These are phyloP conservation scores for Agraylea sexmaculata DNA, from an alignment of 1,140 invertebrate species.

Conservation along the genomic window DNA sequence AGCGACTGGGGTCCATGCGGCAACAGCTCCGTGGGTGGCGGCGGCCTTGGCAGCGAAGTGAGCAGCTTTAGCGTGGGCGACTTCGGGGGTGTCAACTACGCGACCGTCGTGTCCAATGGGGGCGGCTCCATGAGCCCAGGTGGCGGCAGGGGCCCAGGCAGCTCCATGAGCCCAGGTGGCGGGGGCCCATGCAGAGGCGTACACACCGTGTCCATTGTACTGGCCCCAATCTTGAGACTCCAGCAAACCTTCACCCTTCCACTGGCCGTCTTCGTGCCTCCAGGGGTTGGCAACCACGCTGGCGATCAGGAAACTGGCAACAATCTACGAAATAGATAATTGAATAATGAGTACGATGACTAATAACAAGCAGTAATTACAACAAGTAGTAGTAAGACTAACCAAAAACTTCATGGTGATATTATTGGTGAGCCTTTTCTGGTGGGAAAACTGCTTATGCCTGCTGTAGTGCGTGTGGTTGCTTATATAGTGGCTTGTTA, in stretches of 20 bases:
- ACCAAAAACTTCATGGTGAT: constrained; percentile 16
- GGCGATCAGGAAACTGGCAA: constrained; percentile 4
- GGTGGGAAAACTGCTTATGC: constrained; percentile 20
- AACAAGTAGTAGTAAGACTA: no score
- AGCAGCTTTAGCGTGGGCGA: constrained; percentile 34
- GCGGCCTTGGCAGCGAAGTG: constrained; percentile 31
- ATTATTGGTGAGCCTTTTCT: constrained; percentile 17
- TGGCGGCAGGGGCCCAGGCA: not conserved
- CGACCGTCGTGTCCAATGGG: constrained; percentile 24
- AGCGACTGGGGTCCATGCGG: not conserved
- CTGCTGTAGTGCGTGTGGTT: constrained; percentile 12
- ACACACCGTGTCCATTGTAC: constrained; percentile 1
- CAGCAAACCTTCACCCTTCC: constrained; percentile 17
- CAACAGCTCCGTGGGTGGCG: constrained; percentile 18
- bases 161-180: not conserved
- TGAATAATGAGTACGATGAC: no score
- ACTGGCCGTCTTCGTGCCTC: constrained; percentile 13
- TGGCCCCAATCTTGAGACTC: constrained; percentile 15
- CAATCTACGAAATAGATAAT: constrained; percentile 1
- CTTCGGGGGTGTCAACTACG: constrained; percentile 34
- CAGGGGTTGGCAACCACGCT: not conserved
- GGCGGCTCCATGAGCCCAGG: constrained; percentile 21
- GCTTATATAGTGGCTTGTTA: not conserved
- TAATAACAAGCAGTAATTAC: no score
- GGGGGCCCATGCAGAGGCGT: constrained; percentile 5